Evolutionary conservation across 1,140 invertebrate species (phyloP), one percentile per base, ranked within the genome.

Genomic region (Cherax destructor): DNA sequence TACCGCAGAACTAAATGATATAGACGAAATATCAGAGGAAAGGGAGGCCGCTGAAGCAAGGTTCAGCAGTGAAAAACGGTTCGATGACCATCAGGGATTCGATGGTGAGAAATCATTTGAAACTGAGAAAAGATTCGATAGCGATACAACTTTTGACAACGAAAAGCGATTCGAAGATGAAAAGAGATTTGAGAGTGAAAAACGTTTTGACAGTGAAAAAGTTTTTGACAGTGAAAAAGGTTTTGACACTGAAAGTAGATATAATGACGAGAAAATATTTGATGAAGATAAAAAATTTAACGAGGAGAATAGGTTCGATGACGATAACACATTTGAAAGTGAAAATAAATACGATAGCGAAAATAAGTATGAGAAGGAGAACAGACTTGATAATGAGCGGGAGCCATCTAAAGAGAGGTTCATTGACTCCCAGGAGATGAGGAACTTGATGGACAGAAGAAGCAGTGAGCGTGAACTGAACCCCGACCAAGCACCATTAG

Each of bases 351-450:
- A 78, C 74, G 84, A 86, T n/a, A 47, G 24, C 10, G 86, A 88
- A 74, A 81, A 52, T 47, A 69, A 69, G 61, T 72, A 81, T 50
- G 85, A 87, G 76, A 76, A 41, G 65, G 87, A 83, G 6, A 72
- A 47, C 10, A 83, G 41, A 61, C 79, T 89, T 41, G 80, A 89
- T 5, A 81, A 74, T 13, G 79, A 89, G 72, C 74, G 83, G 21
- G 76, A 84, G 50, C 1, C 56, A 30, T 84, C 88, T 21, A 83
- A 91, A 49, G 88, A 91, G 50, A 59, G 56, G 18, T 91, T 91
- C 83, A 49, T 84, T 1, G 83, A 91, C 24, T 91, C 88, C n/a
- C 88, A 91, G 74, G 88, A 91, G 21, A 91, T 84, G 81, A n/a
- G 74, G 30, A 59, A 74, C 56, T 24, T 91, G 41, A 77, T 85